phyloP scores from a whole-genome alignment of 2,888 invertebrate genomes.

The Hetaerina titia region DNA sequence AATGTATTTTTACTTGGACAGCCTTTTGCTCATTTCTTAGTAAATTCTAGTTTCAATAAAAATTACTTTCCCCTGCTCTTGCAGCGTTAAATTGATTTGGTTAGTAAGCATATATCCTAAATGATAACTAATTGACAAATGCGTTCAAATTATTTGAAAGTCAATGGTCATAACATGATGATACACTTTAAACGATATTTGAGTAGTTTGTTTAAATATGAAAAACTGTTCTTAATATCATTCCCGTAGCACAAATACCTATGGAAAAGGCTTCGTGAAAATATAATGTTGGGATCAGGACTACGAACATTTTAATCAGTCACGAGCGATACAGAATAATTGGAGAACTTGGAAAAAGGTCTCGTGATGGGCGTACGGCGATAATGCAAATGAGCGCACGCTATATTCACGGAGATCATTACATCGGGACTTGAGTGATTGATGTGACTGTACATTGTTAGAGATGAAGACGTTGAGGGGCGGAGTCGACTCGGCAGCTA shows the following conservation, averaged over 20 bases:
- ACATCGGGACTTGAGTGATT: constrained; percentile 40
- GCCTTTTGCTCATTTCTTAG: no score
- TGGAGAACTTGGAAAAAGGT: constrained; percentile 13
- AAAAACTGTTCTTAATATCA: background rate
- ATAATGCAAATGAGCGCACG: constrained; percentile 57
- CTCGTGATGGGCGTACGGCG: constrained; percentile 31
- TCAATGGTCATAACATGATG: no score
- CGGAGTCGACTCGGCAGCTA: background rate
- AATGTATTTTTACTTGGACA: no score
- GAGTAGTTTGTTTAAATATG: no score
- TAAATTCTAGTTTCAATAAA: no score
- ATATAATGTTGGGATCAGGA: background rate
- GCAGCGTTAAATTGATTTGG: no score
- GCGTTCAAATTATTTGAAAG: no score
- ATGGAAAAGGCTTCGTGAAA: background rate
- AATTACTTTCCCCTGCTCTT: no score
- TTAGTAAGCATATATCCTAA: no score
- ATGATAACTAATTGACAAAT: no score
- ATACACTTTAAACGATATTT: no score
- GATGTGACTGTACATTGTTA: constrained; percentile 27
- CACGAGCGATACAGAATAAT: constrained; percentile 29
- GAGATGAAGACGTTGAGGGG: constrained; percentile 33
- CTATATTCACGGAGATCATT: constrained; percentile 34
- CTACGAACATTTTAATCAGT: constrained; percentile 3
- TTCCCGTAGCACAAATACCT: background rate